Evolutionary conservation across 2,797 vertebrate species (phyloP), one percentile per base, ranked within the genome.

Genomic region (Sebastes vulpes): DNA sequence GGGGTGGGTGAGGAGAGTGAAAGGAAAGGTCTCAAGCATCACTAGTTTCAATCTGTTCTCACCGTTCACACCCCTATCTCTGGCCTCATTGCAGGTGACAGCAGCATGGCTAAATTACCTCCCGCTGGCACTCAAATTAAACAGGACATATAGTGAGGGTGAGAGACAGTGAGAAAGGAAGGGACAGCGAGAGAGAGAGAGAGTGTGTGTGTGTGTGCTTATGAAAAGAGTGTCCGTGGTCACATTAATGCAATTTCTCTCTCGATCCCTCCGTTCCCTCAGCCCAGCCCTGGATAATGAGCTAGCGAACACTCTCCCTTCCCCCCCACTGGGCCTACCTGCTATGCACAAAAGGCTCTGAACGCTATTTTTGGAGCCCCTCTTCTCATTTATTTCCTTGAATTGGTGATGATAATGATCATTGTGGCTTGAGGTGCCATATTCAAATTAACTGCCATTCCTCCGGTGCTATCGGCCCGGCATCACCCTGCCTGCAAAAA

Each of bases 391-490:
- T 96, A 96, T 96, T 95, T 95, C 93, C 95, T 94, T 96, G 96
- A 96, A 96, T 97, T 95, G 95, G 91, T 94, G 96, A 96, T 95
- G 95, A 96, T 96, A 96, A 96, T 96, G 95, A 96, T 96, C 95
- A 95, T 95, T 95, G 95, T 96, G 95, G 92, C 96, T 96, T 92
- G 93, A 96, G 96, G 96, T 96, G 95, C 94, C 92, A 93, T 95
- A 96, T 97, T 96, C 95, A 97, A 96, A 97, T 97, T 95, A 97
- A 96, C 95, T 95, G 95, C 94, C 96, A 93, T 94, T 96, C 95
- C 96, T 95, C 87, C 38, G 85, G 89, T 82, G 93, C 95, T 96
- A 96, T 96, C 96, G 68, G 80, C 72, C 87, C 75, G 38, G 89
- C 93, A 96, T 96, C 95, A 92, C 85, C 89, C 85, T 53, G 84